Percentiles rank a stretch among this genome's conserved stretches.
Conservation (phyloP, 2,113 vertebrate genomes). For the Ictalurus punctatus region DNA sequence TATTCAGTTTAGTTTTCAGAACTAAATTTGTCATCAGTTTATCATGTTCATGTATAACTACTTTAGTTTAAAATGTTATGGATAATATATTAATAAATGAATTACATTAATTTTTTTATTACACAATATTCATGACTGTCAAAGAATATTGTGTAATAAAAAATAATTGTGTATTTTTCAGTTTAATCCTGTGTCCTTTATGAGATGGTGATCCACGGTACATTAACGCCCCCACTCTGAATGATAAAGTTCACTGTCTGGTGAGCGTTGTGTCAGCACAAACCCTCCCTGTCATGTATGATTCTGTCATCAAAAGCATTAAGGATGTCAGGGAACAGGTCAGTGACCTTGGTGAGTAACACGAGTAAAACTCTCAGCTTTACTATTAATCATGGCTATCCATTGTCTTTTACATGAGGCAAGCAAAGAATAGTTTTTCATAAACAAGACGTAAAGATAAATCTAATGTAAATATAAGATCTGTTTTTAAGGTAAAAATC, state of each 20-base stretch:
- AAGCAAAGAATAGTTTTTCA: not conserved
- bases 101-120: too few relatives aligned
- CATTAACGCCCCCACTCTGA: not conserved
- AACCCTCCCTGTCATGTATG: not conserved
- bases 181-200: conserved; percentile 12
- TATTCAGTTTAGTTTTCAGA: too few relatives aligned
- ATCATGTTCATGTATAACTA: too few relatives aligned
- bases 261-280: conserved; percentile 27
- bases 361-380: not conserved
- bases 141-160: not conserved
- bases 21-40: too few relatives aligned
- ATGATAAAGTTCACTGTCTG: conserved; percentile 37
- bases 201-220: not conserved
- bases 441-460: not conserved
- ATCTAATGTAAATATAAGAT: not conserved
- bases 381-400: not conserved
- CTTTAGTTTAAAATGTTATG: too few relatives aligned
- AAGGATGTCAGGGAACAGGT: not conserved
- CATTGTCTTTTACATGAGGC: not conserved
- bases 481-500: too few relatives aligned
- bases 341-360: conserved; percentile 4
- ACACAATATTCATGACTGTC: not conserved
- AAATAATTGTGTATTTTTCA: not conserved
- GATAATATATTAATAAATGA: too few relatives aligned
- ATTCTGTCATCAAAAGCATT: not conserved